Conservation (phyloP, 2,797 vertebrate species). For the Natrix natrix region DNA sequence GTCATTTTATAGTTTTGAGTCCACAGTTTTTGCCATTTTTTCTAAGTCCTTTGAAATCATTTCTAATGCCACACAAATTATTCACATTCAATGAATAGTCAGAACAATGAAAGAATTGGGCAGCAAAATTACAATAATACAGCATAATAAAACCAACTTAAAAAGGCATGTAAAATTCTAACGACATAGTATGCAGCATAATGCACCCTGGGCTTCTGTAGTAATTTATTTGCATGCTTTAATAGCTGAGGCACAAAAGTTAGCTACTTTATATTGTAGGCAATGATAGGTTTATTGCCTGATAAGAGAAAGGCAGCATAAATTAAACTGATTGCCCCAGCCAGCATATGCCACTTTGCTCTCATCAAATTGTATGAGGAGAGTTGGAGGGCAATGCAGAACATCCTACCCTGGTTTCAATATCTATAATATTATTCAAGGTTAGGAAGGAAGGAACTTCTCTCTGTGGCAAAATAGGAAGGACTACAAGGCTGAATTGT, state of each 20-base stretch:
- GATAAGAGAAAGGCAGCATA: not conserved
- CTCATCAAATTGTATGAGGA: not conserved
- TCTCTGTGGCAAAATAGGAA: not conserved
- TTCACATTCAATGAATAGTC: not conserved
- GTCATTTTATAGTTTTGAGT: too few relatives aligned
- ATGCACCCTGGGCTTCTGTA: not conserved
- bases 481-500: not conserved
- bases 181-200: not conserved
- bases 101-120: not conserved
- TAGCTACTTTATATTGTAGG: not conserved
- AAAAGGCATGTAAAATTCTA: not conserved
- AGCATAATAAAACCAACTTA: not conserved
- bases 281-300: not conserved
- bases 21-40: too few relatives aligned
- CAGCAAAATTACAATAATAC: not conserved
- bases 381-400: not conserved
- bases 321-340: not conserved
- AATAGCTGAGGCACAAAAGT: not conserved
- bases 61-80: not conserved
- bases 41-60: not conserved
- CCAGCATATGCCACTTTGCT: not conserved
- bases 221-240: not conserved
- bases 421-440: not conserved
- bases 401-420: not conserved
- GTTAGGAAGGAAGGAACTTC: not conserved